Percentiles rank a stretch among this genome's conserved stretches.
These are phyloP conservation scores for Anguilla megastoma DNA, from an alignment of 2,797 vertebrate species.

Conservation along the genomic window DNA sequence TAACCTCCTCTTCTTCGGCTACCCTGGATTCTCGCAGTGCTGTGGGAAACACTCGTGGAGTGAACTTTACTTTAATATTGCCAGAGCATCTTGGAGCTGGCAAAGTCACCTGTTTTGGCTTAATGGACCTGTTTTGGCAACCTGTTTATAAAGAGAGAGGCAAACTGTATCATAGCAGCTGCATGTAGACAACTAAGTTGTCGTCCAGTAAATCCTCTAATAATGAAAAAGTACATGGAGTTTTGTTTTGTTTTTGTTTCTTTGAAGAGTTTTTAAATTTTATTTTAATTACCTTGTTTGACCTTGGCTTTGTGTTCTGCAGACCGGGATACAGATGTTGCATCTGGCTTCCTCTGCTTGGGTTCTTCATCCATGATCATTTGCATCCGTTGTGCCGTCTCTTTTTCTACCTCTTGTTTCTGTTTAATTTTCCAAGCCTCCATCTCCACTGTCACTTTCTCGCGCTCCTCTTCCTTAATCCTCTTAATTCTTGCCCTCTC, in stretches of 20 bases:
- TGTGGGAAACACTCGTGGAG: slow-evolving; percentile 86
- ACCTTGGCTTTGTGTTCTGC: not conserved
- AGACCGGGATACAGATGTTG: not conserved
- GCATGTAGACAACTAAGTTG: not conserved
- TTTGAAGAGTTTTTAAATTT: not conserved
- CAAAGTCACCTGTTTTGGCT: slow-evolving; percentile 60
- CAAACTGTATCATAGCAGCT: not conserved
- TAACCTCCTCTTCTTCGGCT: slow-evolving; percentile 88
- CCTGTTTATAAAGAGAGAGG: slow-evolving; percentile 36
- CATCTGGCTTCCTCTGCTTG: not conserved
- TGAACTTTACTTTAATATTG: slow-evolving; percentile 83
- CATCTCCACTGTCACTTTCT: slow-evolving; percentile 68
- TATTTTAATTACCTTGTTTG: slow-evolving; percentile 8
- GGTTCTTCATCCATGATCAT: not conserved
- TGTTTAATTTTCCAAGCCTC: slow-evolving; percentile 70
- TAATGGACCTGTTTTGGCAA: slow-evolving; percentile 40
- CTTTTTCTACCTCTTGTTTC: slow-evolving; percentile 51
- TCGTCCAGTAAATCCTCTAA: not conserved
- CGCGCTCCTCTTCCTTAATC: slow-evolving; percentile 70
- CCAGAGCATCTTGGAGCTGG: slow-evolving; percentile 76
- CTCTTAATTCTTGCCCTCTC: slow-evolving; percentile 73
- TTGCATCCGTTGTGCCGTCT: not conserved
- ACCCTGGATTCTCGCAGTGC: slow-evolving; percentile 86
- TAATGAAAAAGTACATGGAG: not conserved
- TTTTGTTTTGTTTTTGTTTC: not conserved